A percentile compares a stretch with the other conserved stretches of the same genome.
phyloP scores from a whole-genome alignment of 2,797 vertebrate genomes.

The Cichlasoma orientale region DNA sequence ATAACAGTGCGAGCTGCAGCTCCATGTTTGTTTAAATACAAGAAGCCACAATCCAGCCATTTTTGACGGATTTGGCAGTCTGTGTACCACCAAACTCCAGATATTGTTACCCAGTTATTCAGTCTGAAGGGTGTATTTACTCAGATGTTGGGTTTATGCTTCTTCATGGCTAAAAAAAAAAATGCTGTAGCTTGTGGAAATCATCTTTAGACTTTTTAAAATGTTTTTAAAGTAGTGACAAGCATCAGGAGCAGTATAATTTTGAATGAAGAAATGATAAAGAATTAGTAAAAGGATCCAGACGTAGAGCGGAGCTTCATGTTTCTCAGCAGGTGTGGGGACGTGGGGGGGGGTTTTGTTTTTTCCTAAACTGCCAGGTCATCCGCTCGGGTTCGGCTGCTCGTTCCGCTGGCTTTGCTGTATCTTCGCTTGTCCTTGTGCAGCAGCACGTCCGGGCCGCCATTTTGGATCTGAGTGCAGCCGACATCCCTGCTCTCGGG shows the following conservation, averaged over 20 bases:
- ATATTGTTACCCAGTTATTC: background rate
- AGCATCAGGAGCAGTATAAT: background rate
- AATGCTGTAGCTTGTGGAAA: too few species aligned
- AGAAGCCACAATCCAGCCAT: background rate
- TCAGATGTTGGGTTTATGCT: background rate
- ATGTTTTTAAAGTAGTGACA: background rate
- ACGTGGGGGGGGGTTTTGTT: background rate
- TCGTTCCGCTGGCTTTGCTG: slow-evolving; percentile 89
- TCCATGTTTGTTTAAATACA: background rate
- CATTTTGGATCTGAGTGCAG: slow-evolving; percentile 34
- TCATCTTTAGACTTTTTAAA: background rate
- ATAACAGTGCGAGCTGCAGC: background rate
- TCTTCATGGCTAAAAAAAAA: background rate
- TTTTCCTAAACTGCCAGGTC: slow-evolving; percentile 88
- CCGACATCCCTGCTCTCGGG: background rate
- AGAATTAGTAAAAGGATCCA: background rate
- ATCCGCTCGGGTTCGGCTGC: slow-evolving; percentile 88
- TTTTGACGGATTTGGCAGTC: background rate
- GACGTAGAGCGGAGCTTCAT: background rate
- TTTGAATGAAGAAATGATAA: background rate
- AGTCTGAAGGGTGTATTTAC: accelerated
- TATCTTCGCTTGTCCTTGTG: slow-evolving; percentile 86
- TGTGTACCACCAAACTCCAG: background rate
- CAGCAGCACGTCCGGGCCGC: slow-evolving; percentile 4
- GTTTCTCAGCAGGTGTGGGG: background rate